phyloP scores from a whole-genome alignment of 2,113 vertebrate genomes.

The Pseudorasbora parva region DNA sequence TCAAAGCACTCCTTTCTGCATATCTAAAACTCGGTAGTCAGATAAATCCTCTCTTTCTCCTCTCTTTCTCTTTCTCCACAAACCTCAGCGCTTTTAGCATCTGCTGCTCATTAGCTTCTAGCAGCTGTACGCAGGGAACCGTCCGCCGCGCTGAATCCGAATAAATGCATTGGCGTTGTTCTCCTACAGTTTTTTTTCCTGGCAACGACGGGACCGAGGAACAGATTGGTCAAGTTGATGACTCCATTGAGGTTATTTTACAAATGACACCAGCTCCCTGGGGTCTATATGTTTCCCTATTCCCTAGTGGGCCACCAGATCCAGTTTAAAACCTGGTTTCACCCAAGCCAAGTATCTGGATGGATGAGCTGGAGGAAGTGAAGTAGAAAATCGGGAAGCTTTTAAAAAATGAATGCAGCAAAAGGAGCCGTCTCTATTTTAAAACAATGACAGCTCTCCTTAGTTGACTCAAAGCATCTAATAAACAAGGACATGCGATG shows the following conservation, averaged over 20 bases:
- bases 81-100: slow-evolving; percentile 26
- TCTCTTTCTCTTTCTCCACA: slow-evolving; percentile 37
- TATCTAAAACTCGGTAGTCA: slow-evolving; percentile 26
- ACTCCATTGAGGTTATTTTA: background rate
- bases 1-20: slow-evolving; percentile 11
- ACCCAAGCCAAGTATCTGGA: background rate
- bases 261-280: background rate
- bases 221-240: slow-evolving; percentile 23
- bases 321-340: background rate
- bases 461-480: slow-evolving; percentile 34
- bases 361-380: background rate
- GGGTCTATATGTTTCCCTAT: background rate
- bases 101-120: slow-evolving; percentile 43
- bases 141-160: slow-evolving; percentile 14
- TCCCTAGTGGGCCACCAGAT: background rate
- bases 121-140: background rate
- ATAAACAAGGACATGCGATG: slow-evolving; percentile 42
- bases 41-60: slow-evolving; percentile 34
- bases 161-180: background rate
- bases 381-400: slow-evolving; percentile 22
- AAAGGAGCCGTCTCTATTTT: slow-evolving; percentile 47
- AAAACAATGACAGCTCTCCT: slow-evolving; percentile 48
- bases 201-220: background rate
- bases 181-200: background rate
- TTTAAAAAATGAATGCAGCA: slow-evolving; percentile 32